These are phyloP conservation scores for Drosophila diplacantha DNA, from an alignment of 2,888 invertebrate species.

Conservation along the genomic window DNA sequence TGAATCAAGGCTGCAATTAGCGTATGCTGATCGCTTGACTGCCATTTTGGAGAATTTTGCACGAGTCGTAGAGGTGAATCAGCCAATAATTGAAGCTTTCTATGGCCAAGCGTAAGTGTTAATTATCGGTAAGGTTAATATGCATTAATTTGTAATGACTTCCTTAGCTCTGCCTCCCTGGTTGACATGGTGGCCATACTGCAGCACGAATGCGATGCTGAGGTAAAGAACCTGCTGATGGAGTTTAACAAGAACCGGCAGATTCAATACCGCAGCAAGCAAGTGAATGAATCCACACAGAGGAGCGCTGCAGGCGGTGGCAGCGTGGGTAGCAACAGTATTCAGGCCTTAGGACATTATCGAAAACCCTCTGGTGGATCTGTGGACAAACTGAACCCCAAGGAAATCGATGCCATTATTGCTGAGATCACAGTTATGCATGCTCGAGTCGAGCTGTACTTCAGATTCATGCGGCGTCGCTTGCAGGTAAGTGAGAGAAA, in stretches of 20 bases:
- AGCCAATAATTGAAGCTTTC: constrained; percentile 92
- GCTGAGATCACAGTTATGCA: constrained; percentile 95
- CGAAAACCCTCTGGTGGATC: constrained; percentile 76
- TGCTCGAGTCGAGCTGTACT: constrained; percentile 92
- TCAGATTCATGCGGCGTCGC: constrained; percentile 89
- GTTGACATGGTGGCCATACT: constrained; percentile 84
- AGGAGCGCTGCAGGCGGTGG: constrained; percentile 60
- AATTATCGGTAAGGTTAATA: rapidly evolving
- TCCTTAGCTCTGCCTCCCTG: constrained; percentile 80
- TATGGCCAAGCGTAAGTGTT: constrained; percentile 81
- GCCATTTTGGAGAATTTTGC: constrained; percentile 91
- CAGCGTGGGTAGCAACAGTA: constrained; percentile 36
- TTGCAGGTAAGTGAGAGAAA: constrained; percentile 80
- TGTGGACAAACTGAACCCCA: constrained; percentile 84
- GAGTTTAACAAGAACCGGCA: constrained; percentile 86
- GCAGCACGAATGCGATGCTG: constrained; percentile 88
- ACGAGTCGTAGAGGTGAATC: constrained; percentile 89
- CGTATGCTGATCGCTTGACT: constrained; percentile 91
- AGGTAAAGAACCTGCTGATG: constrained; percentile 80
- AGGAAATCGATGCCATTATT: constrained; percentile 90
- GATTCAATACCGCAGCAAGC: constrained; percentile 81
- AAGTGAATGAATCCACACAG: constrained; percentile 81
- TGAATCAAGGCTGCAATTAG: constrained; percentile 86
- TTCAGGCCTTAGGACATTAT: constrained; percentile 74
- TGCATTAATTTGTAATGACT: neutral